Evolutionary conservation across 1,140 invertebrate genomes (phyloP).

Genomic region (Panulirus ornatus): DNA sequence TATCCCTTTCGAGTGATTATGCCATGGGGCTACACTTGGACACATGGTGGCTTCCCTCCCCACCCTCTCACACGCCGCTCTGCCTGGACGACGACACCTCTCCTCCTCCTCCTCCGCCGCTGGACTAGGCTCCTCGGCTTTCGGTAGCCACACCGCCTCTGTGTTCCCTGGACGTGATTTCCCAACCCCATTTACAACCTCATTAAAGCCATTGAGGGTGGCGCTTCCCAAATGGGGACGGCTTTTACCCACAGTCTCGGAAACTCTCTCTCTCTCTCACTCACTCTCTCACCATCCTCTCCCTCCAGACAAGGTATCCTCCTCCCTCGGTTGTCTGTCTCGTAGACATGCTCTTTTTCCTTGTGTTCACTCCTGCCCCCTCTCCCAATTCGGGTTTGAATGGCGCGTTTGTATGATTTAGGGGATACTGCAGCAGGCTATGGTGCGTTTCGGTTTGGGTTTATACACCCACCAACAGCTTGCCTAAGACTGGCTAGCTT

Average conservation of each 20-base stretch:
- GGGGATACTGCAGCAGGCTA: not conserved
- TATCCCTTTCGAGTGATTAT: too few relatives aligned
- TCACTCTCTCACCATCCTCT: not conserved
- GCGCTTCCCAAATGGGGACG: constrained; percentile 30
- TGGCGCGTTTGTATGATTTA: not conserved
- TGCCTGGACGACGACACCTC: not conserved
- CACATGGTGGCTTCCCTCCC: not conserved
- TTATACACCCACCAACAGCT: too few relatives aligned
- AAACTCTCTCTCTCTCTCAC: not conserved
- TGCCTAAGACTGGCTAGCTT: too few relatives aligned
- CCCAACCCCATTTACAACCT: constrained; percentile 26
- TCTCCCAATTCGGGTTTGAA: not conserved
- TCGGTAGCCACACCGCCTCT: not conserved
- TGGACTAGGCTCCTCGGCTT: not conserved
- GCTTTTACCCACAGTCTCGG: not conserved
- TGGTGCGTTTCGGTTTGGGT: not conserved
- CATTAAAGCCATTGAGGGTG: constrained; percentile 45
- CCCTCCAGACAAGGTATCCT: not conserved
- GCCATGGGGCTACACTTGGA: not conserved
- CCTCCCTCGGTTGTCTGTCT: not conserved
- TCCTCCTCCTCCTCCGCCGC: not conserved
- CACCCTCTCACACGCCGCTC: not conserved
- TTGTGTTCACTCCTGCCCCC: not conserved
- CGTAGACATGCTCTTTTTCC: not conserved
- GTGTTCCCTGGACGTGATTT: constrained; percentile 45